Percentiles rank a stretch among this genome's conserved stretches.
Evolutionary conservation across 2,113 vertebrate genomes (phyloP).

Genomic region (Haemorhous mexicanus): DNA sequence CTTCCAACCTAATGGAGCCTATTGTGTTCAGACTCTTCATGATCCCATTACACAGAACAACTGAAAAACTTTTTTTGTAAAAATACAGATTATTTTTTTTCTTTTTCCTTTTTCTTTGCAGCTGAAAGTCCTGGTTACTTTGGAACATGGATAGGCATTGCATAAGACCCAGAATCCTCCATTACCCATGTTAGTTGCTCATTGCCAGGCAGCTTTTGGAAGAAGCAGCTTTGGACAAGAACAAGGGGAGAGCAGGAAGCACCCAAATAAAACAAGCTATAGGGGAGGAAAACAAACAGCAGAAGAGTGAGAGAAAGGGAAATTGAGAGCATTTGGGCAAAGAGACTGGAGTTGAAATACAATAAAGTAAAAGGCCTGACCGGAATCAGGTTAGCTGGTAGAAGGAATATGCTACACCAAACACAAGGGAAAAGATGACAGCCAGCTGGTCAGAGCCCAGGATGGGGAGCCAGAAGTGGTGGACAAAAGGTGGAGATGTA

Average conservation of each 20-base stretch:
- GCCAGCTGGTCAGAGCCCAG: background rate
- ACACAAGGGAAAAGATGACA: background rate
- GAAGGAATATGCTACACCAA: background rate
- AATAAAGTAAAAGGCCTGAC: background rate
- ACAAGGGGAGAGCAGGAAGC: accelerated
- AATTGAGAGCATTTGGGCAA: background rate
- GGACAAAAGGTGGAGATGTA: background rate
- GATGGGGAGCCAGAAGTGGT: background rate
- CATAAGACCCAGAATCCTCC: background rate
- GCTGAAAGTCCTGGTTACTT: background rate
- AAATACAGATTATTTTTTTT: background rate
- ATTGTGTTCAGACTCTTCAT: background rate
- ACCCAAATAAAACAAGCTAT: background rate
- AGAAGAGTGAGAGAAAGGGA: background rate
- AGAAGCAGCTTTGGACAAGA: background rate
- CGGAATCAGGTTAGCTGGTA: background rate
- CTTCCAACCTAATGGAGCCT: background rate
- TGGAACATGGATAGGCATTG: background rate
- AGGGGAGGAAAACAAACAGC: background rate
- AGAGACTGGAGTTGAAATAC: background rate
- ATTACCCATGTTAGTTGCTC: background rate
- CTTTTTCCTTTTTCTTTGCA: background rate
- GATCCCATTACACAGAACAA: background rate
- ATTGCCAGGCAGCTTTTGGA: background rate
- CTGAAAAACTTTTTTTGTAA: background rate